Evolutionary conservation across 2,888 invertebrate species (phyloP).

Genomic region (Calliopum simillimum): DNA sequence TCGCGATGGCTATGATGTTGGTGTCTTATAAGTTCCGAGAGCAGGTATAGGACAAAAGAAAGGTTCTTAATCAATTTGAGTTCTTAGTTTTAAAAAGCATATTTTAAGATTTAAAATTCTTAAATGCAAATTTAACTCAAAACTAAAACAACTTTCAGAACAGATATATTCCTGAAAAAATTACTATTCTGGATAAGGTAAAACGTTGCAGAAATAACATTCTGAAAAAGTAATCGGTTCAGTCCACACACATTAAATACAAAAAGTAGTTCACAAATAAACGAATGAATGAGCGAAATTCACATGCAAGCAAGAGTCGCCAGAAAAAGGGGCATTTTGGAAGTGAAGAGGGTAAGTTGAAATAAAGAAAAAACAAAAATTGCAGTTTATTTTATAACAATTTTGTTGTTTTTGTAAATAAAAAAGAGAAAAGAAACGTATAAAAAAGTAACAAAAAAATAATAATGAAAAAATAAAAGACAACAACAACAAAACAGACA

Average conservation of each 20-base stretch:
- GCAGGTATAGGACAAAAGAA: not conserved
- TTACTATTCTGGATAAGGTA: too few species aligned
- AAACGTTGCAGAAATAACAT: too few species aligned
- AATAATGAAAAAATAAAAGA: not conserved
- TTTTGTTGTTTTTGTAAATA: conserved; percentile 4
- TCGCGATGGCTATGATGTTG: not conserved
- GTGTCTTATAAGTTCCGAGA: not conserved
- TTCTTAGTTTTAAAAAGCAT: too few species aligned
- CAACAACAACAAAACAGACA: conserved; percentile 1
- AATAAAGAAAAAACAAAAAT: not conserved
- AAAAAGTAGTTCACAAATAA: not conserved
- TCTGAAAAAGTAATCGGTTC: conserved; percentile 12
- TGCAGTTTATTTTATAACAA: not conserved
- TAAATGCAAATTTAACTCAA: too few species aligned
- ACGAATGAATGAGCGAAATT: not conserved
- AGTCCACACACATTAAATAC: not conserved
- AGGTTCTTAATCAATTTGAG: not conserved
- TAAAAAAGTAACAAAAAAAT: not conserved
- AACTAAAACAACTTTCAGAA: too few species aligned
- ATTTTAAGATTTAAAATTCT: not conserved
- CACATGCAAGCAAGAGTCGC: not conserved
- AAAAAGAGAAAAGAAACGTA: not conserved
- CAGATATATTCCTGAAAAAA: too few species aligned
- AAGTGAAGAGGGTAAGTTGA: too few species aligned
- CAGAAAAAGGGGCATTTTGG: too few species aligned